Evolutionary conservation across 1,140 invertebrate genomes (phyloP), one percentile per base, ranked within the genome.

Genomic region (Apis dorsata): DNA sequence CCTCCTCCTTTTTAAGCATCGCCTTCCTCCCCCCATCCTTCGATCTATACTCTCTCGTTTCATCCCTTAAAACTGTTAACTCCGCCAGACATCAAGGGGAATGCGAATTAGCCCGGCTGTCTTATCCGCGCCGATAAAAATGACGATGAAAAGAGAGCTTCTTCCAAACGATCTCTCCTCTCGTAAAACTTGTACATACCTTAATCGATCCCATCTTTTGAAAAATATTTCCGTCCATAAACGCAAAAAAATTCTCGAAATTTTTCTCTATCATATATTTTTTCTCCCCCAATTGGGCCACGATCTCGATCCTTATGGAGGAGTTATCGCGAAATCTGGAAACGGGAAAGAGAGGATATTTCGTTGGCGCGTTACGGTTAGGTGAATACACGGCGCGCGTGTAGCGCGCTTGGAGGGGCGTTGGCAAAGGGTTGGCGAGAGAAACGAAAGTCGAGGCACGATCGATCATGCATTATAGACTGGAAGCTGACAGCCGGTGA

Each of bases 31-130:
- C 87, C 72, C 79, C 87, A 91, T 85, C 86, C 90, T 88, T 75
- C 91, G 90, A 94, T 93, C 92, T 91, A 91, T 91, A 92, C 92
- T 78, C 34, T 7, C 34, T 44, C 86, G 86, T 93, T 93, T 93
- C 91, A 93, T 93, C 93, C 92, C 90, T 91, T 92, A 93, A 94
- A 94, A 93, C 92, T 90, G 92, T 94, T 93, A 93, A 93, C 92
- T 92, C 90, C 86, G 79, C 77, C 91, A 91, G 90, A 94, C 92
- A 93, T 93, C 90, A 92, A 93, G 92, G 92, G 91, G 91, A 93
- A 93, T 93, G 89, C 88, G 91, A 94, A 94, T 94, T 94, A 94
- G 91, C 91, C 85, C 83, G 84, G 79, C 86, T 87, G 88, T 90
- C 89, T 92, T 91, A 87, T 86, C 87, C 86, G 79, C 79, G 80